Percentiles rank a stretch among this genome's conserved stretches.
Evolutionary conservation across 2,113 vertebrate genomes (phyloP).

Genomic region (Esox niger): DNA sequence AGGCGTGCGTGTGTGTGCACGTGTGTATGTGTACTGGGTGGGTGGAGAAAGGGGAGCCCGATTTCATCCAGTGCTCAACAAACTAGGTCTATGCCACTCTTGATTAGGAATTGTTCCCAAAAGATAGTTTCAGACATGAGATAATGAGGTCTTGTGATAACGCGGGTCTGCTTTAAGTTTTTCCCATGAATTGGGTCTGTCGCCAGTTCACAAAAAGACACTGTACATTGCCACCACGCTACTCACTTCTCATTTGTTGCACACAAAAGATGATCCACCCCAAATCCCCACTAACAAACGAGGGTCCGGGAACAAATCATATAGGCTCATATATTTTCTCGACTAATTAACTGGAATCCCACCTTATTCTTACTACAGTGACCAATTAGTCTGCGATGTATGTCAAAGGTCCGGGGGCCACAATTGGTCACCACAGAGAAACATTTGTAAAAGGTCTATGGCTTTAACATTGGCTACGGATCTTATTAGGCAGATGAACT

Average conservation of each 20-base stretch:
- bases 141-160: constrained; percentile 84
- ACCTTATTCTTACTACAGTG: constrained; percentile 78
- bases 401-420: constrained; percentile 84
- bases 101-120: constrained; percentile 75
- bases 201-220: constrained; percentile 84
- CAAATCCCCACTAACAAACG: constrained; percentile 87
- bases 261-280: constrained; percentile 90
- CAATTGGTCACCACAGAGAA: constrained; percentile 76
- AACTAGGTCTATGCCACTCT: constrained; percentile 72
- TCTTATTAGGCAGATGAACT: constrained; percentile 80
- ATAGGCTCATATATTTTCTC: constrained; percentile 78
- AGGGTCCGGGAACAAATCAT: constrained; percentile 79
- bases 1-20: constrained; percentile 9
- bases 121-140: constrained; percentile 83
- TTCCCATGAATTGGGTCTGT: constrained; percentile 86
- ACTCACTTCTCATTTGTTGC: constrained; percentile 88
- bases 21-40: background rate
- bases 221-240: constrained; percentile 85
- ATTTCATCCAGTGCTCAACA: constrained; percentile 57
- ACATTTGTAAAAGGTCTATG: constrained; percentile 80
- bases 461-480: constrained; percentile 80
- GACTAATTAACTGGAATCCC: constrained; percentile 97
- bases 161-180: constrained; percentile 78
- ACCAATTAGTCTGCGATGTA: constrained; percentile 87
- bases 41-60: constrained; percentile 14